These are phyloP conservation scores for Unio delphinus DNA, from an alignment of 2,888 invertebrate species.

Conservation along the genomic window DNA sequence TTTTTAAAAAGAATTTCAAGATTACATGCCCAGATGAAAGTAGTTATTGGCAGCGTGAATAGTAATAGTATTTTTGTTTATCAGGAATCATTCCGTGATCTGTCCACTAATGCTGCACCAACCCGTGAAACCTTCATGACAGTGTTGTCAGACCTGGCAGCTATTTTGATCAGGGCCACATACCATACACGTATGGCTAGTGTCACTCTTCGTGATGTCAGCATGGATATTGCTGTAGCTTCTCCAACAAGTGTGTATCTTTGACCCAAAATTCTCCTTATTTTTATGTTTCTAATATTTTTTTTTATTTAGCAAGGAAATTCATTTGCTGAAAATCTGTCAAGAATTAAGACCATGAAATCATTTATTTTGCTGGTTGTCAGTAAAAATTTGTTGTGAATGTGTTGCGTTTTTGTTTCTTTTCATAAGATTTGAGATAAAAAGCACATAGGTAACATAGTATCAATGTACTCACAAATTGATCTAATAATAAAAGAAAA, in stretches of 20 bases:
- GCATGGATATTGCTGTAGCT: slow-evolving; percentile 60
- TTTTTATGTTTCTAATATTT: not conserved
- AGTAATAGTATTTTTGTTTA: not conserved
- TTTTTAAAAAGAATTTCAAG: too few species aligned
- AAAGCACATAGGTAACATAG: not conserved
- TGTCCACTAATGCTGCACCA: slow-evolving; percentile 55
- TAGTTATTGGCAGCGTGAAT: not conserved
- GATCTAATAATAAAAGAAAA: not conserved
- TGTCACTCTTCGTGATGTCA: slow-evolving; percentile 71
- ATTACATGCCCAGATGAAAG: too few species aligned
- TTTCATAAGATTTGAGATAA: too few species aligned
- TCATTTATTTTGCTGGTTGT: too few species aligned
- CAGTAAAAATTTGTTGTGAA: too few species aligned
- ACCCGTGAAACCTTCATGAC: slow-evolving; percentile 63
- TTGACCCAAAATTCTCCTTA: not conserved
- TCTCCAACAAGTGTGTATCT: slow-evolving; percentile 31
- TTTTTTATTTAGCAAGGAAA: too few species aligned
- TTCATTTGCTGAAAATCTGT: too few species aligned
- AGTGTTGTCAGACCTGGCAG: slow-evolving; percentile 64
- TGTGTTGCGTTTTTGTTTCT: too few species aligned
- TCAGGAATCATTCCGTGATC: slow-evolving; percentile 54
- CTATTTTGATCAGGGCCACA: slow-evolving; percentile 80
- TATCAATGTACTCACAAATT: not conserved
- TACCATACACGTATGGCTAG: slow-evolving; percentile 78
- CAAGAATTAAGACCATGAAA: too few species aligned